Base-by-base conservation (phyloP, 2,888 invertebrate genomes). In the Melieria crassipennis region DNA sequence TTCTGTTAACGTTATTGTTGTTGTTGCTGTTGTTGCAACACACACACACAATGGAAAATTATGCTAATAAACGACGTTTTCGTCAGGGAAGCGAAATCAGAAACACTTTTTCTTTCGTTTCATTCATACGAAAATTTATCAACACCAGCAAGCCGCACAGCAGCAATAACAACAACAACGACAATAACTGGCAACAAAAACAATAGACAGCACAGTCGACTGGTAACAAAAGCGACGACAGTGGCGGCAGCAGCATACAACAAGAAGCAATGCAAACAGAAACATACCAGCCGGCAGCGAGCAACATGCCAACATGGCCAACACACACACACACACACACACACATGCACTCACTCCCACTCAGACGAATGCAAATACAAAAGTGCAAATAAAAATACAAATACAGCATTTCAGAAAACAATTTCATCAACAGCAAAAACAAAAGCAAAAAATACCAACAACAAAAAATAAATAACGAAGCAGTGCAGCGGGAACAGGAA, bases 91-190 rank as follows among this genome's bases (percentile, higher is more conserved):
- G 13, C 9, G 16, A 55, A 11, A 43, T 30, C 30, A 16, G 66
- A 69, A 67, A 16, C 64, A 72, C 71, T 75, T 73, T 75, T 73
- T 69, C 71, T 73, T 75, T 72, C 60, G 66, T 55, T 71, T 65
- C 68, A 60, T 68, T 64, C 68, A 70, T 50, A 47, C 42, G 69
- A 62, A 47, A n/a, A 42, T 1, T 30, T 1, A 56, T 43, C 65
- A 13, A 66, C 47, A 64, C 47, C 56, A 71, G 47, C 10, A 69
- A 43, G 7, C 46, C 47, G 61, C 45, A 47, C 48, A 62, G 55
- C 61, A 56, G 48, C 50, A 69, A 56, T 0, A 48, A 48, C 42
- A 69, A 61, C 46, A 67, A 58, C n/a, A 16, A 57, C 10, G 60
- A 71, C 10, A 30, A 57, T 16, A 55, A 46, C 62, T 52, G 55